Conservation (phyloP, 2,888 invertebrate species). For the Drosophila nr. medialis region DNA sequence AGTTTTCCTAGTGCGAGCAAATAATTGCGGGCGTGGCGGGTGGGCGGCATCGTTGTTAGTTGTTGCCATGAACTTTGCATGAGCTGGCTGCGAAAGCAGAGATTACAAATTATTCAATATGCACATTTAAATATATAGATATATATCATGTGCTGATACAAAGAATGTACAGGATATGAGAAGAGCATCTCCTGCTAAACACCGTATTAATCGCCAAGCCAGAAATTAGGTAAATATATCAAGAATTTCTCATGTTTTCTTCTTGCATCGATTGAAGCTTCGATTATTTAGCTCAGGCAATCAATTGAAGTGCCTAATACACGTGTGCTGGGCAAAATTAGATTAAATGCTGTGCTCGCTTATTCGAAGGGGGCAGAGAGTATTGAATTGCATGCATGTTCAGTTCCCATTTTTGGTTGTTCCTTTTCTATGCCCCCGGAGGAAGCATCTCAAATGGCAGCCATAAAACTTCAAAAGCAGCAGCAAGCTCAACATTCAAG, state of each 20-base stretch:
- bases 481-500: slow-evolving; percentile 47
- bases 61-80: neutral
- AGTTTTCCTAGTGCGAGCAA: neutral
- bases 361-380: neutral
- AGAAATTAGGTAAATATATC: neutral
- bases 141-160: neutral
- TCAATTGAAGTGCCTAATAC: neutral
- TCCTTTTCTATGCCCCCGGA: neutral
- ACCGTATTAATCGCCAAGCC: neutral
- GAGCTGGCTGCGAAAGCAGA: neutral
- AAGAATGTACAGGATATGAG: too few species aligned
- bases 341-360: neutral
- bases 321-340: neutral
- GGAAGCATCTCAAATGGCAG: slow-evolving; percentile 60
- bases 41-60: neutral
- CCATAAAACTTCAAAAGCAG: slow-evolving; percentile 73
- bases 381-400: slow-evolving; percentile 1
- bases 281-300: neutral
- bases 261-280: neutral
- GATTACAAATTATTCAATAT: neutral
- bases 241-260: neutral
- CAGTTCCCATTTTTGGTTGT: neutral
- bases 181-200: neutral
- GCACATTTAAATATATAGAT: neutral
- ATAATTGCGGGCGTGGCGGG: neutral